Percentiles rank a stretch among this genome's conserved stretches.
Evolutionary conservation across 2,888 invertebrate genomes (phyloP).

Genomic region (Spisula subtruncata): DNA sequence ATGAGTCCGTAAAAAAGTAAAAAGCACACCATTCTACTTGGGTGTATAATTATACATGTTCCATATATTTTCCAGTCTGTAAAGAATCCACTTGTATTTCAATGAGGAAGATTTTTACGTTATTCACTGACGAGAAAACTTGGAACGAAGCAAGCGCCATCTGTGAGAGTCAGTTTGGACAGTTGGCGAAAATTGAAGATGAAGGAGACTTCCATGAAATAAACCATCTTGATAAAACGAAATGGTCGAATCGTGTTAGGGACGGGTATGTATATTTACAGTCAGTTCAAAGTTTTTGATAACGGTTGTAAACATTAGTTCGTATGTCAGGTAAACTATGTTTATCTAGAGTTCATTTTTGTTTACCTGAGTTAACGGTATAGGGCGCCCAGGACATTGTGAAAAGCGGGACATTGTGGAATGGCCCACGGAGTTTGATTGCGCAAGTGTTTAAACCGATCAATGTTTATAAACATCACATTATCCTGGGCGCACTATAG

Average conservation of each 20-base stretch:
- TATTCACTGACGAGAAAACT: slow-evolving; percentile 55
- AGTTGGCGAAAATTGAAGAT: slow-evolving; percentile 54
- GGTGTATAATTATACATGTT: too few relatives aligned
- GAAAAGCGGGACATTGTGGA: too few relatives aligned
- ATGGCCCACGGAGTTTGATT: too few relatives aligned
- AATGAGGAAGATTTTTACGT: slow-evolving; percentile 58
- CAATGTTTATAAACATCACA: too few relatives aligned
- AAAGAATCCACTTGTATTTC: slow-evolving; percentile 21
- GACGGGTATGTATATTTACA: slow-evolving; percentile 17
- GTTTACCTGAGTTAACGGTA: too few relatives aligned
- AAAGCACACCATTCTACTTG: not conserved
- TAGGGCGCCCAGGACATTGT: too few relatives aligned
- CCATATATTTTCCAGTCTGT: not conserved
- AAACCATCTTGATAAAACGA: not conserved
- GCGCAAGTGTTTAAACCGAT: too few relatives aligned
- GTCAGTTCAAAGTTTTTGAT: too few relatives aligned
- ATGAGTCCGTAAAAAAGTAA: not conserved
- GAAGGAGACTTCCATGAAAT: slow-evolving; percentile 49
- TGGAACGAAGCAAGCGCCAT: slow-evolving; percentile 66
- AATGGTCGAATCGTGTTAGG: slow-evolving; percentile 23
- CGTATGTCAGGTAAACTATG: too few relatives aligned
- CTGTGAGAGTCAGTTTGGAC: slow-evolving; percentile 58
- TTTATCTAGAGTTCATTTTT: too few relatives aligned
- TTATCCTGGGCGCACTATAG: too few relatives aligned
- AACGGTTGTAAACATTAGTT: too few relatives aligned